Base-by-base conservation (phyloP, 2,113 vertebrate genomes). In the Silurus glanis region DNA sequence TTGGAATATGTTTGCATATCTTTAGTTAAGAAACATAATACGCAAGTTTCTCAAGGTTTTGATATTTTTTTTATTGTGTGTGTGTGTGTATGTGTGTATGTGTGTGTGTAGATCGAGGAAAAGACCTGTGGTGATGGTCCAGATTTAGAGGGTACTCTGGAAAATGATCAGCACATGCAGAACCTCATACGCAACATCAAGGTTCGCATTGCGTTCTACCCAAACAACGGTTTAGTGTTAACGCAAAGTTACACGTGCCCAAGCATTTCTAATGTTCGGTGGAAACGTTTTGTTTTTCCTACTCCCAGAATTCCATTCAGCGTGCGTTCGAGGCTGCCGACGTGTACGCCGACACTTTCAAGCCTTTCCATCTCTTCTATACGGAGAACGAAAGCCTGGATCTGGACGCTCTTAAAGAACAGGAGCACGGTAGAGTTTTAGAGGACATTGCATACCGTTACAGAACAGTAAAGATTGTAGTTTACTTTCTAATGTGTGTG, bases 331-430 rank as follows among this genome's bases (percentile, higher is more conserved):
- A 94, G 25, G 89, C 94, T 71, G 96, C 95, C 4, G 90, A 78
- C 19, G 72, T 92, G 4, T 97, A 96, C 61, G 94, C 94, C 37
- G 17, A 89, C 13, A 95, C 92, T 0, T 96, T 96, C 92, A 95
- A 97, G 90, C 93, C 55, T 45, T 96, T 97, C 89, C 92, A 91
- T 9, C 37, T 90, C 72, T 95, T 96, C 91, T 96, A 95, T 86
- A 95, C 91, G 86, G 95, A 96, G 90, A 97, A 97, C 78, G 93
- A 96, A 92, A 94, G 91, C 89, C 93, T 97, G 86, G 95, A 97
- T 91, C 91, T 96, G 82, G 88, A 93, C 58, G 92, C 76, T 19
- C 83, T 97, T 72, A 93, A 88, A 82, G 87, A 94, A 84, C 88
- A 95, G 62, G 95, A 97, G 69, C 95, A 95, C 74, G 96, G 97